phyloP scores from a whole-genome alignment of 2,797 vertebrate species.

The Phataginus tetradactyla region DNA sequence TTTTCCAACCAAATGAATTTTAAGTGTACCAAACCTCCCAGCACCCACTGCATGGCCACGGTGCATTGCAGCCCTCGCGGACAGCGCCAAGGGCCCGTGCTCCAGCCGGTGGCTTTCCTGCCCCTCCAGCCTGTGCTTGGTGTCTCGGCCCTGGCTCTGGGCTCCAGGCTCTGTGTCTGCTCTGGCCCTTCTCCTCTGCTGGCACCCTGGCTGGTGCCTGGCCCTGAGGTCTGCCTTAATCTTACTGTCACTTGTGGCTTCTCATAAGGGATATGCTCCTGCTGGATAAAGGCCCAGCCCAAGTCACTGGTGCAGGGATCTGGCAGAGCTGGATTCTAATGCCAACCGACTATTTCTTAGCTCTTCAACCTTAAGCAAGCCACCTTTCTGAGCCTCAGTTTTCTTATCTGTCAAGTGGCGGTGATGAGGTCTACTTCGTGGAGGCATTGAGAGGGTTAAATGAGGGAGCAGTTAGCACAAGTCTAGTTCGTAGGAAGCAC shows the following conservation, averaged over 20 bases:
- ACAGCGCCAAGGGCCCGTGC: background rate
- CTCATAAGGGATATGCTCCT: background rate
- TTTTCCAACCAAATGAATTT: background rate
- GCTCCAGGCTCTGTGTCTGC: background rate
- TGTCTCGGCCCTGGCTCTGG: background rate
- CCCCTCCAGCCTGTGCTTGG: background rate
- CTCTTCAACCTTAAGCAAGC: background rate
- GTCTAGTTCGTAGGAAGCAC: background rate
- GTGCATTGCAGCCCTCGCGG: background rate
- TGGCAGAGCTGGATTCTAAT: background rate
- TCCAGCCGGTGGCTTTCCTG: background rate
- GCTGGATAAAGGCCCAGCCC: background rate
- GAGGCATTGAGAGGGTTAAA: background rate
- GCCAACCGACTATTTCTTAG: background rate
- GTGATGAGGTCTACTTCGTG: background rate
- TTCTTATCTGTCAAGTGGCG: background rate
- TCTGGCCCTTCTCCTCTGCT: background rate
- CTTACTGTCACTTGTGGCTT: conserved; percentile 28
- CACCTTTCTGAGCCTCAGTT: background rate
- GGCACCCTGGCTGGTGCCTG: background rate
- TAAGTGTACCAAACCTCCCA: background rate
- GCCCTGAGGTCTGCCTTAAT: background rate
- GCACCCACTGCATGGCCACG: background rate
- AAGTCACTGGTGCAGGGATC: background rate
- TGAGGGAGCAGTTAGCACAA: background rate